Base-by-base conservation (phyloP, 2,888 invertebrate species). In the Phymatocera aterrima region DNA sequence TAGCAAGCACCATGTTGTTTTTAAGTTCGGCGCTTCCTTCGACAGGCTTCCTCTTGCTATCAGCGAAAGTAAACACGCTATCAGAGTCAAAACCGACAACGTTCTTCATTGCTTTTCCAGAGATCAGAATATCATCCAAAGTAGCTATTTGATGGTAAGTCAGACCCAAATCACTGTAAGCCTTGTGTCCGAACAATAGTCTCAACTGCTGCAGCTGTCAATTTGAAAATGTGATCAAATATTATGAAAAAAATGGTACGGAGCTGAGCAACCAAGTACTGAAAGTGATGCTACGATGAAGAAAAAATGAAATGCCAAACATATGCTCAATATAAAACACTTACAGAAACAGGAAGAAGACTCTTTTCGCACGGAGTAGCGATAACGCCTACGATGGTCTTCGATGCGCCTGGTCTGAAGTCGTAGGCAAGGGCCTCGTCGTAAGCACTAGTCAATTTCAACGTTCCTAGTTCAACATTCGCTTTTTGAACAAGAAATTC, bases 381-480 rank as follows among this genome's bases (percentile, higher is more conserved):
- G 34, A 94, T 92, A 0, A 96, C 92, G 57, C 93, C 93, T 84
- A 97, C 91, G 81, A 95, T 92, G 75, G 94, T 93, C 87, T 96
- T 97, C 60, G 94, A 93, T 0, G 97, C 96, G 1, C 94, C 94
- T 0, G 95, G 92, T 81, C 97, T 93, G 91, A 95, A 95, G 0
- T 96, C 96, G 90, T 96, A 94, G 0, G 93, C 89, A 15, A 94
- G 86, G 0, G 95, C 93, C 48, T 93, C 92, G 12, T 91, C 86
- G 90, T 95, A 95, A 0, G 95, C 94, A n/a, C 90, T 91, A n/a
- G 88, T 89, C 77, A 90, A 80, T 54, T 84, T 85, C 78, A 88
- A 87, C 0, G 85, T 89, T 10, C 94, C 92, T 78, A 94, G 91
- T 81, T 92, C 91, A 1, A 93, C 80, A 54, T 93, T 92, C 90